These are phyloP conservation scores for Ooceraea biroi DNA, from an alignment of 1,140 invertebrate species.

Conservation along the genomic window DNA sequence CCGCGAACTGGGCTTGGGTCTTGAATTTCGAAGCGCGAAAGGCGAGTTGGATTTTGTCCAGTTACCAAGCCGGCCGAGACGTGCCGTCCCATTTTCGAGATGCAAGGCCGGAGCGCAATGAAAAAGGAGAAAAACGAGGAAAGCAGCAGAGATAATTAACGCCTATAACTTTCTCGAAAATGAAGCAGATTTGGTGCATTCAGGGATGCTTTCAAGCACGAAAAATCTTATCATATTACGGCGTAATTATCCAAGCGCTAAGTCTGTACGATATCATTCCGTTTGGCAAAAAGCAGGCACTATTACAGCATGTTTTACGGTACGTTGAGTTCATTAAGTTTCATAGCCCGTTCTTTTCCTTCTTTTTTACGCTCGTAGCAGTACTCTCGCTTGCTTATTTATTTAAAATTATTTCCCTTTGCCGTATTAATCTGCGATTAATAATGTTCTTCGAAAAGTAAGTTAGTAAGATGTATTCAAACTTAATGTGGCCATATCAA, in stretches of 20 bases:
- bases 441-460: not conserved
- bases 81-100: conserved; percentile 46
- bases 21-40: conserved; percentile 74
- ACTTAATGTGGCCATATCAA: not conserved
- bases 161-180: conserved; percentile 19
- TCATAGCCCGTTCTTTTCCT: not conserved
- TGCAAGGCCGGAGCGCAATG: conserved; percentile 27
- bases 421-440: not conserved
- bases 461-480: not conserved
- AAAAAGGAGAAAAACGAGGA: conserved; percentile 6
- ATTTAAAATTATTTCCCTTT: not conserved
- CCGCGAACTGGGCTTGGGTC: conserved; percentile 54
- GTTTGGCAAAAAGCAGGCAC: conserved; percentile 8
- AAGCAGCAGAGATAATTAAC: conserved; percentile 22
- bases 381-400: conserved; percentile 1
- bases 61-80: conserved; percentile 53
- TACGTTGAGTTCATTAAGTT: conserved; percentile 22
- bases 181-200: conserved; percentile 21
- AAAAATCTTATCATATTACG: not conserved
- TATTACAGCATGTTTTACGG: conserved; percentile 27
- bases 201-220: not conserved
- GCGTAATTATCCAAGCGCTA: conserved; percentile 12
- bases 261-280: not conserved
- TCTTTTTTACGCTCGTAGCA: not conserved
- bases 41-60: conserved; percentile 73